Percentiles rank a stretch among this genome's conserved stretches.
These are phyloP conservation scores for Bhutanitis thaidina DNA, from an alignment of 2,888 invertebrate species.

Conservation along the genomic window DNA sequence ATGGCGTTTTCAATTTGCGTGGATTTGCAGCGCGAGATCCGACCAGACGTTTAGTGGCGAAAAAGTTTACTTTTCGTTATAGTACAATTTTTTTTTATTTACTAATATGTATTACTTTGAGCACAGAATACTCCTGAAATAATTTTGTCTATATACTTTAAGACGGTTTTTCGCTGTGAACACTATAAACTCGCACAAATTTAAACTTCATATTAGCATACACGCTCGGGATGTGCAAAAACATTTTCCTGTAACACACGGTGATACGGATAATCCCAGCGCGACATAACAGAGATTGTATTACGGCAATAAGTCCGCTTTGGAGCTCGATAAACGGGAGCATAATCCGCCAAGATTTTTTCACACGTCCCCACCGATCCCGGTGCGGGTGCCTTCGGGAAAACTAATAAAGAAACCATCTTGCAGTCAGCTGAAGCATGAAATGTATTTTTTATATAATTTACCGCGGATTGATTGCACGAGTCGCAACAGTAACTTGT, in stretches of 20 bases:
- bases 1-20: constrained; percentile 75
- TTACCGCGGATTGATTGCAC: constrained; percentile 74
- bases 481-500: constrained; percentile 51
- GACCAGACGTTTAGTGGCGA: constrained; percentile 33
- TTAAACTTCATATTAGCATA: constrained; percentile 22
- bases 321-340: constrained; percentile 64
- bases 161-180: not conserved
- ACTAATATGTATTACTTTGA: too few relatives aligned
- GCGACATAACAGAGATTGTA: constrained; percentile 76
- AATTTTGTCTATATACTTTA: not conserved
- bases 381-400: constrained; percentile 52
- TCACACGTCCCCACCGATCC: constrained; percentile 69
- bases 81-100: not conserved
- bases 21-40: constrained; percentile 64
- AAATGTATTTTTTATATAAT: constrained; percentile 82
- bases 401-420: constrained; percentile 81
- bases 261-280: constrained; percentile 65
- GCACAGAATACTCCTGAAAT: too few relatives aligned
- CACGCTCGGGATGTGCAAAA: constrained; percentile 24
- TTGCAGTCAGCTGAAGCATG: constrained; percentile 76
- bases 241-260: constrained; percentile 50
- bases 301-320: constrained; percentile 71
- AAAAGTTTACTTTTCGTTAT: constrained; percentile 1
- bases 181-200: not conserved
- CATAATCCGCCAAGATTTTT: constrained; percentile 72